These are phyloP conservation scores for Macrochelys suwanniensis DNA, from an alignment of 2,797 vertebrate genomes.

Conservation along the genomic window DNA sequence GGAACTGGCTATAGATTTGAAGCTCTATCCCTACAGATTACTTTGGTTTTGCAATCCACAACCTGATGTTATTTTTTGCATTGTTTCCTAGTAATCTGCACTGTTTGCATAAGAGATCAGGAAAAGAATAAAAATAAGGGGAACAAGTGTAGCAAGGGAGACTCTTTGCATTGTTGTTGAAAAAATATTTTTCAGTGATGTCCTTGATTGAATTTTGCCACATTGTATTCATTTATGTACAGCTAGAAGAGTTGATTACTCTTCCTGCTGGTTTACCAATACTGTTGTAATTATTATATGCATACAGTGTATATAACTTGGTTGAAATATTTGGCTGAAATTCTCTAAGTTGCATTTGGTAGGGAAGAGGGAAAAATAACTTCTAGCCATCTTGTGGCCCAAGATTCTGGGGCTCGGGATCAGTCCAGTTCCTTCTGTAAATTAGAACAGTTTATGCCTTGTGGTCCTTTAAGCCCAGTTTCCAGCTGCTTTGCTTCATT, in stretches of 20 bases:
- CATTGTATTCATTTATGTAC: background rate
- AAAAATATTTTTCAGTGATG: background rate
- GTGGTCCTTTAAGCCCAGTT: background rate
- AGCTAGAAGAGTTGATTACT: background rate
- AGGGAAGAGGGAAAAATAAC: background rate
- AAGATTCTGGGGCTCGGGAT: background rate
- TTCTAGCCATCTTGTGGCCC: background rate
- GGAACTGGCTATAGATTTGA: background rate
- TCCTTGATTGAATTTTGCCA: background rate
- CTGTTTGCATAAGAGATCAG: background rate
- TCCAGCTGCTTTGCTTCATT: background rate
- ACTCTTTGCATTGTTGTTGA: background rate
- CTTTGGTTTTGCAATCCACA: background rate
- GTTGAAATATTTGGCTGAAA: background rate
- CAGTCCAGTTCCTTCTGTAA: background rate
- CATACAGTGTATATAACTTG: background rate
- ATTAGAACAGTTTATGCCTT: background rate
- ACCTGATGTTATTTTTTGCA: background rate
- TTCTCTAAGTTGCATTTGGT: background rate
- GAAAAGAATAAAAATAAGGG: background rate
- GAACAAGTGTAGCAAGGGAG: background rate
- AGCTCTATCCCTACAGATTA: background rate
- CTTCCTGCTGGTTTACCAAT: background rate
- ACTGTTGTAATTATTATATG: background rate
- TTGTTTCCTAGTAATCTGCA: background rate